Evolutionary conservation across 2,113 vertebrate species (phyloP).

Genomic region (Dasyprocta punctata): DNA sequence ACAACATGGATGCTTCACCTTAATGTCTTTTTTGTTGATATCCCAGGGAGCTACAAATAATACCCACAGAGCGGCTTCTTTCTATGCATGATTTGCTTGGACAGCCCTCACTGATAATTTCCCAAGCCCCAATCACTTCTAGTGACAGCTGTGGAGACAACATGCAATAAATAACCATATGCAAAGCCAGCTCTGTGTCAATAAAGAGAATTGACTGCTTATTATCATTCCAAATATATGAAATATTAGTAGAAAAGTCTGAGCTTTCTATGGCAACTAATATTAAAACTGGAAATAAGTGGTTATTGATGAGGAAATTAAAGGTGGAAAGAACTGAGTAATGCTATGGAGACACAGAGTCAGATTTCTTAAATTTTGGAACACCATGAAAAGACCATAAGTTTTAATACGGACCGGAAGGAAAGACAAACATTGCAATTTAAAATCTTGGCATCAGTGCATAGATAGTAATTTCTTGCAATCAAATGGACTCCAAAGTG

Average conservation of each 20-base stretch:
- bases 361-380: neutral
- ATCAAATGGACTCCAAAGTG: neutral
- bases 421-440: neutral
- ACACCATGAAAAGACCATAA: neutral
- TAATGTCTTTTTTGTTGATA: neutral
- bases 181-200: neutral
- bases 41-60: neutral
- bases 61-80: neutral
- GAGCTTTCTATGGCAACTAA: neutral
- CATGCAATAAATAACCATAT: neutral
- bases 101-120: neutral
- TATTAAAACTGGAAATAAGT: neutral
- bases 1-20: neutral
- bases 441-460: neutral
- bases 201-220: neutral
- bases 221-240: neutral
- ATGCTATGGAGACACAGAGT: neutral
- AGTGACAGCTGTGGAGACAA: neutral
- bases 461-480: neutral
- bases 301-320: neutral
- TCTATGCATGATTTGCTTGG: neutral
- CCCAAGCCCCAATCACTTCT: neutral
- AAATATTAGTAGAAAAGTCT: neutral
- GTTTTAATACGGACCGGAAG: neutral
- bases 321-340: neutral